These are phyloP conservation scores for Colletes collaris DNA, from an alignment of 2,888 invertebrate species.

Conservation along the genomic window DNA sequence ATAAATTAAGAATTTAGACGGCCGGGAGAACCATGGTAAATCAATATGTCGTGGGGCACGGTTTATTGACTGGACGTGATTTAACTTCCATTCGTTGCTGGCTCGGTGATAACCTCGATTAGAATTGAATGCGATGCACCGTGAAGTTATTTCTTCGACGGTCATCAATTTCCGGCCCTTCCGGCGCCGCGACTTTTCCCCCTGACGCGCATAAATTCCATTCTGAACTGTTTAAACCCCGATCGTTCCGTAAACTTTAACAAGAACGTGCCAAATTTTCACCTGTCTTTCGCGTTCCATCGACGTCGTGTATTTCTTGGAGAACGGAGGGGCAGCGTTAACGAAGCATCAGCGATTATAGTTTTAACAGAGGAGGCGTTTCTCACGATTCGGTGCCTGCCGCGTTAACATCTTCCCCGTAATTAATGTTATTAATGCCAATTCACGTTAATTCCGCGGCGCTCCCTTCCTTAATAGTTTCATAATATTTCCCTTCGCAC, in stretches of 20 bases:
- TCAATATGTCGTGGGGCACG: conserved; percentile 17
- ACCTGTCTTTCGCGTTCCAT: too few relatives aligned
- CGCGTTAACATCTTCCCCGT: conserved; percentile 13
- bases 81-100: conserved; percentile 19
- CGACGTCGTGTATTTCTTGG: too few relatives aligned
- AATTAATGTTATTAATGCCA: conserved; percentile 51
- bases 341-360: not conserved
- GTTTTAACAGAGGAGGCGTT: conserved; percentile 14
- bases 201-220: too few relatives aligned
- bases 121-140: conserved; percentile 11
- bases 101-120: conserved; percentile 19
- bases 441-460: conserved; percentile 15
- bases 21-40: conserved; percentile 24
- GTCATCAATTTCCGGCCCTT: too few relatives aligned
- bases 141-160: conserved; percentile 14
- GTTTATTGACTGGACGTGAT: conserved; percentile 35
- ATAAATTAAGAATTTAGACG: conserved; percentile 39
- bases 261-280: not conserved
- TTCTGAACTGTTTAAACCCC: too few relatives aligned
- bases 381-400: conserved; percentile 5
- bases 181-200: too few relatives aligned
- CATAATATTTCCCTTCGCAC: conserved; percentile 21
- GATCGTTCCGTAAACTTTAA: not conserved
- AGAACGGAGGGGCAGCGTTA: not conserved
- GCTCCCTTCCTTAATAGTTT: conserved; percentile 18